Percentiles rank a stretch among this genome's conserved stretches.
Conservation (phyloP, 2,113 vertebrate genomes). For the Rhineura floridana region DNA sequence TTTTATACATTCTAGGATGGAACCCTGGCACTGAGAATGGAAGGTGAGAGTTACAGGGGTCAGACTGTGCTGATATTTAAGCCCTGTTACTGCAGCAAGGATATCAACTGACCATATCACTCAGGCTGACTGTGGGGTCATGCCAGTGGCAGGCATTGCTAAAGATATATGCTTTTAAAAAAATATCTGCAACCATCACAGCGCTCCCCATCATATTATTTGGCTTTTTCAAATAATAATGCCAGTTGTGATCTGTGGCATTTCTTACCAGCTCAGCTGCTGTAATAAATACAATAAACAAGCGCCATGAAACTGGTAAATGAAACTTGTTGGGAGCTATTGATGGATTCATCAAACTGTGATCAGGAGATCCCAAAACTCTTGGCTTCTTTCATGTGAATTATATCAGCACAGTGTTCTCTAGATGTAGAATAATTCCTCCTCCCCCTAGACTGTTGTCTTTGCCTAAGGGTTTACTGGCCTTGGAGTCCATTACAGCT, state of each 20-base stretch:
- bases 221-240: neutral
- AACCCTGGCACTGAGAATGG: neutral
- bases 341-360: conserved; percentile 10
- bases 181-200: conserved; percentile 21
- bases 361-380: neutral
- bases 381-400: conserved; percentile 24
- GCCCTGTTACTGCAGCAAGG: neutral
- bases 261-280: conserved; percentile 39
- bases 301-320: conserved; percentile 29
- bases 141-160: neutral
- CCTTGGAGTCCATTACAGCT: conserved; percentile 34
- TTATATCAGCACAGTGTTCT: neutral
- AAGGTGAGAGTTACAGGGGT: neutral
- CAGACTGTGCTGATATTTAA: neutral
- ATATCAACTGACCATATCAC: neutral
- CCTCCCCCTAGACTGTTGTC: conserved; percentile 12
- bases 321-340: conserved; percentile 24
- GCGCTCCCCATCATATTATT: neutral
- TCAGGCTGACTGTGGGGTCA: neutral
- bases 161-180: conserved; percentile 1
- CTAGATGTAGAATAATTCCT: conserved; percentile 24
- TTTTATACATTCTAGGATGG: neutral
- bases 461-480: conserved; percentile 30
- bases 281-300: conserved; percentile 41
- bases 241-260: neutral